Percentiles rank a stretch among this genome's conserved stretches.
Evolutionary conservation across 2,888 invertebrate genomes (phyloP).

Genomic region (Terebella lapidaria): DNA sequence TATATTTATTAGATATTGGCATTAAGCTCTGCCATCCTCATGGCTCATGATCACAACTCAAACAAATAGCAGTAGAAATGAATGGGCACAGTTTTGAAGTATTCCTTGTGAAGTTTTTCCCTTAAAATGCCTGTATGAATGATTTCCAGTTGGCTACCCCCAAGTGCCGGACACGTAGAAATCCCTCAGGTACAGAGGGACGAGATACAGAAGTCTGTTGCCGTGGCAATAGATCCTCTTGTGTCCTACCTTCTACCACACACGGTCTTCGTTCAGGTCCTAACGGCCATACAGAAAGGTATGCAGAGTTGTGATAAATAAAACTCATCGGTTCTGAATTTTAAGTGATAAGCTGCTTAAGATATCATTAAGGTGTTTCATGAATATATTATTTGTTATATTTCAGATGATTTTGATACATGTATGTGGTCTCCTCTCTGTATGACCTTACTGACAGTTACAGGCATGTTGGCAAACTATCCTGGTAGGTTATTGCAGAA

Average conservation of each 20-base stretch:
- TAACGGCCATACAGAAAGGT: conserved; percentile 15
- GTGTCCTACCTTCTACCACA: conserved; percentile 28
- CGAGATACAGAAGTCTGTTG: conserved; percentile 32
- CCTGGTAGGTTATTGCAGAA: no score
- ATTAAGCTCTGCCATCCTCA: no score
- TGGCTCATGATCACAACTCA: no score
- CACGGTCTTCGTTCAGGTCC: conserved; percentile 25
- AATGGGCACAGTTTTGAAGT: no score
- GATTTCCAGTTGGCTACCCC: conserved; percentile 12
- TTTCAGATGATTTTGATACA: neutral
- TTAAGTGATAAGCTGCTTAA: neutral
- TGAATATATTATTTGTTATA: neutral
- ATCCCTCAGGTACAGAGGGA: conserved; percentile 5
- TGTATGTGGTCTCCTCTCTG: neutral
- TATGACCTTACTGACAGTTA: neutral
- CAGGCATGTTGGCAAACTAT: neutral
- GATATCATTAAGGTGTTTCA: neutral
- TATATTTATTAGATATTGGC: no score
- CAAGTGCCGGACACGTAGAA: conserved; percentile 7
- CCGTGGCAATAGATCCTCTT: conserved; percentile 32
- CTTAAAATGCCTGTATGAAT: no score
- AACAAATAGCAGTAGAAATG: no score
- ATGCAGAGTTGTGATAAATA: no score
- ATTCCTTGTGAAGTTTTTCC: neutral
- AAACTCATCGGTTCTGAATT: no score